Evolutionary conservation across 1,140 invertebrate genomes (phyloP).

Genomic region (Zaprionus ghesquierei): DNA sequence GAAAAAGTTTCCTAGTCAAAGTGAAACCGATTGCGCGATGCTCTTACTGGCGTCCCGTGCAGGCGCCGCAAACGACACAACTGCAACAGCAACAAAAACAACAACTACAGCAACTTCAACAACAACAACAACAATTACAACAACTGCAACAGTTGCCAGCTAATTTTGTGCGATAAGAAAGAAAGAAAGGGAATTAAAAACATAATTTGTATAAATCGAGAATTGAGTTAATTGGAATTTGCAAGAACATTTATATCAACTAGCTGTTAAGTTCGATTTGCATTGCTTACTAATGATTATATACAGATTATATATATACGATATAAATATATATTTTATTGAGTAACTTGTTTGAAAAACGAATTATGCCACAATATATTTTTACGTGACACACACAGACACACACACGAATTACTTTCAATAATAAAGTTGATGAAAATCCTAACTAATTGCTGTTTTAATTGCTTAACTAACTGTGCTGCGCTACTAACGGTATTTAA

Average conservation of each 20-base stretch:
- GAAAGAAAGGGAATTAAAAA: constrained; percentile 8
- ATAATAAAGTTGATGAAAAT: constrained; percentile 71
- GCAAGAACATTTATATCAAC: constrained; percentile 8
- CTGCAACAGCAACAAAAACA: constrained; percentile 10
- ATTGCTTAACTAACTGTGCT: constrained; percentile 19
- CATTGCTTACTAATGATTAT: constrained; percentile 66
- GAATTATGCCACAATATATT: constrained; percentile 65
- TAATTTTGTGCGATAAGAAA: constrained; percentile 51
- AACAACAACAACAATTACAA: constrained; percentile 9
- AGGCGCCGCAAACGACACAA: constrained; percentile 21
- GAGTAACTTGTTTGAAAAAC: constrained; percentile 54
- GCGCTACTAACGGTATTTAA: constrained; percentile 34
- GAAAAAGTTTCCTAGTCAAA: constrained; percentile 51
- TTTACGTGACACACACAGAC: constrained; percentile 54
- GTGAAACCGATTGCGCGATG: constrained; percentile 48
- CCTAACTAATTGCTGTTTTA: constrained; percentile 58
- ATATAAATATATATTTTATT: constrained; percentile 60
- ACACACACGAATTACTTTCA: constrained; percentile 37
- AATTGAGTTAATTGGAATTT: constrained; percentile 38
- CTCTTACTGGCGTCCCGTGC: constrained; percentile 57
- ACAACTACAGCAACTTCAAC: constrained; percentile 20
- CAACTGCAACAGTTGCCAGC: constrained; percentile 11
- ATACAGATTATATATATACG: constrained; percentile 32
- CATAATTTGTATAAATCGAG: too few relatives aligned
- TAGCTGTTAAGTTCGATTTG: constrained; percentile 56